Conservation (phyloP, 1,140 invertebrate species). For the Probaryconus sp. region DNA sequence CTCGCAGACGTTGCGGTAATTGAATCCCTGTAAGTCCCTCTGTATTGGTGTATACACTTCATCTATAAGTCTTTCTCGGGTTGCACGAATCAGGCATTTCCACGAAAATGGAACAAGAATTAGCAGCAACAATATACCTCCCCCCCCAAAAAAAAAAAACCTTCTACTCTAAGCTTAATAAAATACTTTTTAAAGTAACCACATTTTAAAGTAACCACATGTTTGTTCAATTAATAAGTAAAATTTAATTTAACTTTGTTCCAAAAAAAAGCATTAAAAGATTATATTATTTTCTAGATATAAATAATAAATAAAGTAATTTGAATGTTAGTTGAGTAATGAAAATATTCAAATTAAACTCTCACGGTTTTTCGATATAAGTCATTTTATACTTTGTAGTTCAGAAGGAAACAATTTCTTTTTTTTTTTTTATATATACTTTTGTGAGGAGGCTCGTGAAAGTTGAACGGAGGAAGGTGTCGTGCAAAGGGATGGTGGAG, state of each 20-base stretch:
- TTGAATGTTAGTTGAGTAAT: no score
- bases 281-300: not conserved
- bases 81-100: constrained; percentile 56
- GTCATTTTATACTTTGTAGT: not conserved
- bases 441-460: constrained; percentile 44
- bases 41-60: constrained; percentile 64
- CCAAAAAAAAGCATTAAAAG: no score
- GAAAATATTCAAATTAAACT: no score
- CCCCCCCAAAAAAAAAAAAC: no score
- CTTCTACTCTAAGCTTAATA: constrained; percentile 32
- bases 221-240: no score
- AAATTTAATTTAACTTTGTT: no score
- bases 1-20: constrained; percentile 78
- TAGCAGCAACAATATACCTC: constrained; percentile 43
- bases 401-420: constrained; percentile 35
- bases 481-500: constrained; percentile 69
- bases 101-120: constrained; percentile 56
- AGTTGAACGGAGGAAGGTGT: constrained; percentile 60
- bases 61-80: constrained; percentile 57
- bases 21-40: constrained; percentile 75
- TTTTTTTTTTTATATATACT: constrained; percentile 34
- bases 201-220: constrained; percentile 18
- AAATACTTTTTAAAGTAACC: constrained; percentile 45
- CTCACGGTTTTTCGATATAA: not conserved
- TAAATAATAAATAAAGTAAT: no score